phyloP scores from a whole-genome alignment of 2,797 vertebrate species.

The Microtus agrestis region DNA sequence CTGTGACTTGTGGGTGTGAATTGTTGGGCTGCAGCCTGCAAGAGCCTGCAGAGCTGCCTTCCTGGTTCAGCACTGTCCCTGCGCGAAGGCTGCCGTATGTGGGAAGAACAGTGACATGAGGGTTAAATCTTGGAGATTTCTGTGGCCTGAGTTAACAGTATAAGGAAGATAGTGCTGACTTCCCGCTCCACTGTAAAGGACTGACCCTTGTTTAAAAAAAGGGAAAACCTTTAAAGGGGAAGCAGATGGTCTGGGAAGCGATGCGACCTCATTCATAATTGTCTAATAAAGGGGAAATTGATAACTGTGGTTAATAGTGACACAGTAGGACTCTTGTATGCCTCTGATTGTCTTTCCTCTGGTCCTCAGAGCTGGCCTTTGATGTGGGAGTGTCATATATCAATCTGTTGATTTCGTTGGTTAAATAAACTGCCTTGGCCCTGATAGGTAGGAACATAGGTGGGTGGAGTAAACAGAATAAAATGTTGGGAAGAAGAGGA shows the following conservation, averaged over 20 bases:
- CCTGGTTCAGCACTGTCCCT: neutral
- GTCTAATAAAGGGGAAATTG: neutral
- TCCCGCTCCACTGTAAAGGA: neutral
- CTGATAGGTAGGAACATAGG: too few relatives aligned
- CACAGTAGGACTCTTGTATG: neutral
- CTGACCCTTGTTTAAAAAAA: neutral
- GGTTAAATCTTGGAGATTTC: neutral
- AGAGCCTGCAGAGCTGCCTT: neutral
- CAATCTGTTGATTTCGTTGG: too few relatives aligned
- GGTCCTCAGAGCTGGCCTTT: conserved; percentile 13
- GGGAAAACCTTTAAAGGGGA: neutral
- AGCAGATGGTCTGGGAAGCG: conserved; percentile 15
- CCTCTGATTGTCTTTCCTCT: neutral
- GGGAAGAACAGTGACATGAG: neutral
- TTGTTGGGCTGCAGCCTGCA: neutral
- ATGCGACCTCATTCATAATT: neutral
- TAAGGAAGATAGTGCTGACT: neutral
- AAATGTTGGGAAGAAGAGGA: too few relatives aligned
- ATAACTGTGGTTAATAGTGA: neutral
- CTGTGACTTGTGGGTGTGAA: neutral
- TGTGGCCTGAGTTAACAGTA: neutral
- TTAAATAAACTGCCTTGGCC: too few relatives aligned
- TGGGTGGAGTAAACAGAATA: too few relatives aligned
- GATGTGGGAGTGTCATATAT: too few relatives aligned
- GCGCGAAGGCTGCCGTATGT: neutral